These are phyloP conservation scores for Glaucomys volans DNA, from an alignment of 2,113 vertebrate genomes.

Conservation along the genomic window DNA sequence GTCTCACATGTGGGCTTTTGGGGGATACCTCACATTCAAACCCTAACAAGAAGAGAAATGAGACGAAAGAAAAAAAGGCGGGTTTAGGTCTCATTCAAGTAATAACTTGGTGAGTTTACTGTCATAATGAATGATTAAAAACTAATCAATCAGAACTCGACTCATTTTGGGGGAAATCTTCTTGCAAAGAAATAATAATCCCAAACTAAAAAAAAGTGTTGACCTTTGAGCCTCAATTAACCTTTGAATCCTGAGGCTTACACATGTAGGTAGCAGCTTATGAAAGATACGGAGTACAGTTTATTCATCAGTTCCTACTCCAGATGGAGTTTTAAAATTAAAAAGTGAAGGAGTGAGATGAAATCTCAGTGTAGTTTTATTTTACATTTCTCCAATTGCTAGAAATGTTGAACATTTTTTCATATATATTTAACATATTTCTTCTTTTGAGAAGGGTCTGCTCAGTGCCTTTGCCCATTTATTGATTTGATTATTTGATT, in stretches of 20 bases:
- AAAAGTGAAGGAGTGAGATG: not conserved
- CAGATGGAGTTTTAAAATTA: not conserved
- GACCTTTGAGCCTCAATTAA: not conserved
- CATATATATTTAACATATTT: too few species aligned
- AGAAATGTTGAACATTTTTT: too few species aligned
- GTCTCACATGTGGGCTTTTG: too few species aligned
- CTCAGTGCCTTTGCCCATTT: too few species aligned
- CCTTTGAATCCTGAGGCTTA: fast-evolving
- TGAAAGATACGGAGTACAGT: not conserved
- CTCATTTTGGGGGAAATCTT: not conserved
- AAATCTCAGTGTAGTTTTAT: too few species aligned
- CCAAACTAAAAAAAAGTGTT: not conserved
- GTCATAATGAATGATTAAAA: not conserved
- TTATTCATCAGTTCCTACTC: not conserved
- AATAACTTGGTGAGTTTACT: not conserved
- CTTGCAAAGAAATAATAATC: not conserved
- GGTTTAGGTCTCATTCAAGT: not conserved
- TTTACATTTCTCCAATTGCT: too few species aligned
- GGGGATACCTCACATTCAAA: too few species aligned
- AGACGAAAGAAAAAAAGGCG: not conserved
- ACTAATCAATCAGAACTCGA: not conserved
- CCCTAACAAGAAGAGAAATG: too few species aligned
- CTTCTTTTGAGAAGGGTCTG: too few species aligned
- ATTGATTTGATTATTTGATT: too few species aligned
- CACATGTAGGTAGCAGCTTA: not conserved